Conservation (phyloP, 2,113 vertebrate genomes). For the Macquaria ambigua region DNA sequence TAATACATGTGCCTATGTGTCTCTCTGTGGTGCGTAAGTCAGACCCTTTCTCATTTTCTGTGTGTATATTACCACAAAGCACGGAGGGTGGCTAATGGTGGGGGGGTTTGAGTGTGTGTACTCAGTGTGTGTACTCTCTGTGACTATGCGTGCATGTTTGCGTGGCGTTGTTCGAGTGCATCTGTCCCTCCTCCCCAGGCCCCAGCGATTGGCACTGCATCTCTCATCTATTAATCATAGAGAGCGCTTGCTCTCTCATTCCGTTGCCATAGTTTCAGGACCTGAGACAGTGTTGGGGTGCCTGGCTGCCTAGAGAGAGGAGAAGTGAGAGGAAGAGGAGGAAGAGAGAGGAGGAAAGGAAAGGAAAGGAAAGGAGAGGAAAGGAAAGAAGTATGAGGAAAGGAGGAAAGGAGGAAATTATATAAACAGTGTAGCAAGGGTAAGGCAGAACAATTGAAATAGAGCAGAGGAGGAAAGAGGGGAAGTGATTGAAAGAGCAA, state of each 20-base stretch:
- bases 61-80: slow-evolving; percentile 49
- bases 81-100: slow-evolving; percentile 55
- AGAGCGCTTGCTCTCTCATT: slow-evolving; percentile 93
- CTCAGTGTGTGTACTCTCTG: slow-evolving; percentile 46
- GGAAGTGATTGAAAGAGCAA: slow-evolving; percentile 65
- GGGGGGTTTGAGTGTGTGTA: slow-evolving; percentile 51
- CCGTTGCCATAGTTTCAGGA: slow-evolving; percentile 99
- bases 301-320: slow-evolving; percentile 90
- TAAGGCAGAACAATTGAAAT: slow-evolving; percentile 65
- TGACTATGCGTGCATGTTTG: slow-evolving; percentile 61
- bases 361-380: slow-evolving; percentile 66
- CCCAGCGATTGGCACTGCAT: slow-evolving; percentile 89
- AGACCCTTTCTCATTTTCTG: slow-evolving; percentile 41
- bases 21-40: slow-evolving; percentile 32
- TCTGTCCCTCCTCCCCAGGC: slow-evolving; percentile 86
- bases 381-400: slow-evolving; percentile 81
- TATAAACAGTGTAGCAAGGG: slow-evolving; percentile 35
- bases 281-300: slow-evolving; percentile 93
- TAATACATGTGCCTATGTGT: slow-evolving; percentile 18
- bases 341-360: slow-evolving; percentile 71
- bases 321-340: slow-evolving; percentile 83
- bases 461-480: slow-evolving; percentile 46
- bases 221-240: slow-evolving; percentile 99
- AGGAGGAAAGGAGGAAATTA: slow-evolving; percentile 49
- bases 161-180: slow-evolving; percentile 74